Evolutionary conservation across 1,140 invertebrate species (phyloP).

Genomic region (Euura lappo): DNA sequence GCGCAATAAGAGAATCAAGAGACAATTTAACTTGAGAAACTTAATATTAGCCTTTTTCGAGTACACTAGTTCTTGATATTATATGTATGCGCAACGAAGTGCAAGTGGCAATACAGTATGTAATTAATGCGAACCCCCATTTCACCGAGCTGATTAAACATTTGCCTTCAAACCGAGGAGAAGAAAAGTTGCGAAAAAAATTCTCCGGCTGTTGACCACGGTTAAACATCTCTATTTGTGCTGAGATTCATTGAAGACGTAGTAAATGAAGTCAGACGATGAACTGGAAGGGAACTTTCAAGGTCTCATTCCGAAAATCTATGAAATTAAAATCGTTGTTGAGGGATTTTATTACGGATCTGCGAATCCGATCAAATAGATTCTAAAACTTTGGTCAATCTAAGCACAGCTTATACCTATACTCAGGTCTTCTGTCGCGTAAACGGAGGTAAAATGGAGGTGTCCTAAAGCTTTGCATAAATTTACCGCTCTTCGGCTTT

Average conservation of each 20-base stretch:
- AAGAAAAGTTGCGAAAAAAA: neutral
- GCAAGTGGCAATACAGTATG: constrained; percentile 9
- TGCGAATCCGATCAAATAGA: no score
- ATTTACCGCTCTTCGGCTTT: neutral
- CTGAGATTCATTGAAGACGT: neutral
- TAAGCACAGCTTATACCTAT: no score
- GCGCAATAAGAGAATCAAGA: no score
- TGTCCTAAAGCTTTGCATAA: neutral
- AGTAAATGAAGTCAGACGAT: neutral
- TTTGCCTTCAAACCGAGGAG: constrained; percentile 23
- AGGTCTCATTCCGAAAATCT: no score
- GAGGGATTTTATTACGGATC: no score
- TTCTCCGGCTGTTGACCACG: neutral
- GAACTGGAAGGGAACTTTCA: neutral
- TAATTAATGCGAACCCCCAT: constrained; percentile 37
- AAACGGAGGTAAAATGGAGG: neutral
- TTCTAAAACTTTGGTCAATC: no score
- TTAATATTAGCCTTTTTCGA: no score
- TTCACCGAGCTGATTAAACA: constrained; percentile 38
- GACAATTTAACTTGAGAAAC: no score
- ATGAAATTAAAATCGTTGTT: no score
- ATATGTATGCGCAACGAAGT: neutral
- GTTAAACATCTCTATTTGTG: neutral
- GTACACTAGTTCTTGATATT: no score
- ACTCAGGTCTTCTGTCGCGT: neutral